Evolutionary conservation across 2,888 invertebrate species (phyloP), one percentile per base, ranked within the genome.

Genomic region (Incurvaria masculella): DNA sequence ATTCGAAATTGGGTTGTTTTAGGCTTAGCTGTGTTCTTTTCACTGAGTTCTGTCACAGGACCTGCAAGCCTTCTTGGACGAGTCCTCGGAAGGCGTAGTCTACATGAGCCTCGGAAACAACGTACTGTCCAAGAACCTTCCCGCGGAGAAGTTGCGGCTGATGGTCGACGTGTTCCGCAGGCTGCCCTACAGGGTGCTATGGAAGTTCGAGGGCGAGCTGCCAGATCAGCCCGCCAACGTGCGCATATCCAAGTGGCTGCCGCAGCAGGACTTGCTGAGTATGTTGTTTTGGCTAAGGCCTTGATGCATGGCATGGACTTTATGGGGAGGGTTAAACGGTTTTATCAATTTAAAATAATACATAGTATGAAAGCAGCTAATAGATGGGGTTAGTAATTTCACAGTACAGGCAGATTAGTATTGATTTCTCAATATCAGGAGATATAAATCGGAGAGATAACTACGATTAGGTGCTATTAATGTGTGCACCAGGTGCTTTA

Each of bases 181-280:
- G 5, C 42, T 60, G 11, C 60, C 59, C 1, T 60, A 55, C 21
- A 57, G 59, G 41, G 50, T 61, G n/a, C 44, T 61, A 17, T 61
- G 61, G 61, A 61, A 61, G 45, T 59, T 55, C 23, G 59, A 61
- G 21, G 57, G 54, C n/a, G 54, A 58, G 1, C 46, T 61, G 14
- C 44, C 53, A 1, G 45, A 46, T 11, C n/a, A 51, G 2, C 56
- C 61, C 4, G 52, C 55, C 8, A 62, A 61, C 41, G 51, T 61
- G n/a, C 57, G 47, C 38, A 55, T 56, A 4, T 53, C 59, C 19
- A 59, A 60, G 45, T 62, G 62, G 60, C 58, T 61, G 21, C 62
- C 61, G 5, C 62, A 61, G 27, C 51, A 57, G 33, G 61, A 61
- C 49, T 51, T 61, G 19, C 49, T 58, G 53, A 54, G 56, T 54